Conservation (phyloP, 2,888 invertebrate genomes). For the Notodonta ziczac region DNA sequence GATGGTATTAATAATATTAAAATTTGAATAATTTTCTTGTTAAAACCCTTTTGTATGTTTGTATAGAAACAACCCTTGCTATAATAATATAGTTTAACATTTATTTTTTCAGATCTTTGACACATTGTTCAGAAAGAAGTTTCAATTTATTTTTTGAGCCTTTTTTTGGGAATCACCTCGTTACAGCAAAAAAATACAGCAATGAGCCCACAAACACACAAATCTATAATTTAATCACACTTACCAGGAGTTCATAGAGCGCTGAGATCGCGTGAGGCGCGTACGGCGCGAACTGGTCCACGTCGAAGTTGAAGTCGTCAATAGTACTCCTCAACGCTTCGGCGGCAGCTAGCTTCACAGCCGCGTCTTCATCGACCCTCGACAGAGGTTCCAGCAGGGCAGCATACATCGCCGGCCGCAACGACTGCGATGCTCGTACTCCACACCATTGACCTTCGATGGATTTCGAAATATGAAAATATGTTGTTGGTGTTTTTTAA, state of each 20-base stretch:
- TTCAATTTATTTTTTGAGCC: too few species aligned
- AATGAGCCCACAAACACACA: too few species aligned
- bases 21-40: too few species aligned
- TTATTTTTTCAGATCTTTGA: too few species aligned
- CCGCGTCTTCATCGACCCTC: conserved; percentile 90
- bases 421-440: conserved; percentile 91
- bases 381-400: conserved; percentile 89
- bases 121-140: too few species aligned
- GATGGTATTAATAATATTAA: too few species aligned
- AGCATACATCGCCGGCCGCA: conserved; percentile 92
- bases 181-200: too few species aligned
- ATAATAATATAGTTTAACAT: too few species aligned
- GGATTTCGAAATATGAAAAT: conserved; percentile 4
- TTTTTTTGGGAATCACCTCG: too few species aligned
- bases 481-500: too few species aligned
- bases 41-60: too few species aligned
- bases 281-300: conserved; percentile 93
- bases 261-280: conserved; percentile 91
- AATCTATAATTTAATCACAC: not conserved
- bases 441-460: conserved; percentile 87
- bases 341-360: conserved; percentile 94
- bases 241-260: conserved; percentile 91
- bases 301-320: conserved; percentile 96
- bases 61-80: too few species aligned
- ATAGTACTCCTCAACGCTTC: conserved; percentile 93